A percentile compares a stretch with the other conserved stretches of the same genome.
phyloP scores from a whole-genome alignment of 1,140 invertebrate species.

The Drosophila aff. region DNA sequence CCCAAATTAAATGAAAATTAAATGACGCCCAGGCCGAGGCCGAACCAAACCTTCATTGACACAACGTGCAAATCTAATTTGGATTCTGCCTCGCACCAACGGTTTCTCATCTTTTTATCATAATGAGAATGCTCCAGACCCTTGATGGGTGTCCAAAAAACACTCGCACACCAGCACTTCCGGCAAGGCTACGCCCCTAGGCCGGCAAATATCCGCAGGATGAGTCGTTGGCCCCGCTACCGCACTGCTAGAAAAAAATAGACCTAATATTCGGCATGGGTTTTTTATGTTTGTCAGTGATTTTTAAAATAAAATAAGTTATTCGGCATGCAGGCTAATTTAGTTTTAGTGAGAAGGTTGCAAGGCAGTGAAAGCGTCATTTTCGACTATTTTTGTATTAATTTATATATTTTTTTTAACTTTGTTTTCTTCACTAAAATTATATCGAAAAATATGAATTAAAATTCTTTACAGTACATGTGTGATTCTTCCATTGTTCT shows the following conservation, averaged over 20 bases:
- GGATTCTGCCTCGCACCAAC: slow-evolving; percentile 34
- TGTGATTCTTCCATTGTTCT: background rate
- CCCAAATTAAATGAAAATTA: slow-evolving; percentile 73
- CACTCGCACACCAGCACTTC: slow-evolving; percentile 26
- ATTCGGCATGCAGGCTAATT: too few species aligned
- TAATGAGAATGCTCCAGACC: slow-evolving; percentile 50
- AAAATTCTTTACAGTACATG: too few species aligned
- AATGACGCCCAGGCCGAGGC: slow-evolving; percentile 26
- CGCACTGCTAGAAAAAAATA: slow-evolving; percentile 9
- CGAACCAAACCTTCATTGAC: slow-evolving; percentile 41
- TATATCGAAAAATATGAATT: too few species aligned
- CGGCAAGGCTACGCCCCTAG: slow-evolving; percentile 25
- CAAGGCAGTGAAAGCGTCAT: too few species aligned
- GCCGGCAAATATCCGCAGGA: slow-evolving; percentile 74
- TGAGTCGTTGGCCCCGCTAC: slow-evolving; percentile 41
- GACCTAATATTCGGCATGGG: background rate
- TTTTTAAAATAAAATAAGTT: background rate
- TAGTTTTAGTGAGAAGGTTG: too few species aligned
- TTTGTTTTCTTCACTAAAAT: too few species aligned
- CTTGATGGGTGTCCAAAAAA: slow-evolving; percentile 46
- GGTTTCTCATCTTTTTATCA: slow-evolving; percentile 54
- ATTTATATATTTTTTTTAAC: background rate
- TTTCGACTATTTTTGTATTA: too few species aligned
- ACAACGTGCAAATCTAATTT: slow-evolving; percentile 69
- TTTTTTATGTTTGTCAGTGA: background rate